phyloP scores from a whole-genome alignment of 1,140 invertebrate species.

The Cotesia chilonis region DNA sequence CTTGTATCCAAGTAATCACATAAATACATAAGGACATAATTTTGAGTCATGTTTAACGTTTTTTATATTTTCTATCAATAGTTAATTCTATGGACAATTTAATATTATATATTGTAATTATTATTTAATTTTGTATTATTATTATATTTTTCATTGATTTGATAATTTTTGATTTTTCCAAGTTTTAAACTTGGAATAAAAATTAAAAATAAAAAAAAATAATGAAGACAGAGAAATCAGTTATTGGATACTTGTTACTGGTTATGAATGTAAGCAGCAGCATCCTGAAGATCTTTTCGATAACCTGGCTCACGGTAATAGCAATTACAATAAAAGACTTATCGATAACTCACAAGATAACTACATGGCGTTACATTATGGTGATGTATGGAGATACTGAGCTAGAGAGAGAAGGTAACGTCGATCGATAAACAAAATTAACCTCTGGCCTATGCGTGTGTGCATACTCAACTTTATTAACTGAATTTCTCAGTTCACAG shows the following conservation, averaged over 20 bases:
- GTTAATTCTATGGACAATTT: neutral
- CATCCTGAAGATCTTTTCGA: constrained; percentile 16
- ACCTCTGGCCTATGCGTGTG: constrained; percentile 20
- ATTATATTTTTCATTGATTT: too few species aligned
- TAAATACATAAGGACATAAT: constrained; percentile 36
- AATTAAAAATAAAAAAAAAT: too few species aligned
- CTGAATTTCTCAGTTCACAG: too few species aligned
- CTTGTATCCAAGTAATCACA: constrained; percentile 43
- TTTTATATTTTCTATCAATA: constrained; percentile 28
- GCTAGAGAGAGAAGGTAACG: neutral
- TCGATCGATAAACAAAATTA: constrained; percentile 28
- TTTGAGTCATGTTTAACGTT: constrained; percentile 35
- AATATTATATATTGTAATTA: too few species aligned
- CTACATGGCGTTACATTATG: neutral
- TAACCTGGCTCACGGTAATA: constrained; percentile 26
- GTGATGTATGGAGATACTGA: neutral
- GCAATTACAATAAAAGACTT: constrained; percentile 31
- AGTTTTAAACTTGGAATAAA: too few species aligned
- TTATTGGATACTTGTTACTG: too few species aligned
- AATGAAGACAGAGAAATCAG: too few species aligned
- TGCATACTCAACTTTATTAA: neutral
- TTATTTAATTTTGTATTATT: too few species aligned
- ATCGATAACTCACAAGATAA: constrained; percentile 31
- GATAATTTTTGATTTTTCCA: too few species aligned
- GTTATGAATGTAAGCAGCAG: neutral